Evolutionary conservation across 2,888 invertebrate species (phyloP), one percentile per base, ranked within the genome.

Genomic region (Parnassius glacialis): DNA sequence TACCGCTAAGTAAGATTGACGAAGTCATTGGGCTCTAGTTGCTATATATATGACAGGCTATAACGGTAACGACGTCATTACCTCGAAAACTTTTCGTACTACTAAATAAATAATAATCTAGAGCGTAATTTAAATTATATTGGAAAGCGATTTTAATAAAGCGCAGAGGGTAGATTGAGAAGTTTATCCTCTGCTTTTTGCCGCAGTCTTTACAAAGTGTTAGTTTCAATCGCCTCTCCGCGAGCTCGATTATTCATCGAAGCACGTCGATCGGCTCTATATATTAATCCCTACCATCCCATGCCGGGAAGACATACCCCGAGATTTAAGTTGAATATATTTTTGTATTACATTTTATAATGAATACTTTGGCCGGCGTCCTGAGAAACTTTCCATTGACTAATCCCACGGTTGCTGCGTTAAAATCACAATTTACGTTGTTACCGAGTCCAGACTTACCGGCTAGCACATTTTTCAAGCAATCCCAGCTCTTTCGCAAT

Each of bases 351-450:
- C 3, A 3, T 34, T 34, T 34, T 80, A 82, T 85, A 87, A 84
- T 86, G 87, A 83, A 84, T 89, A 89, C 85, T 90, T 86, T 69
- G 65, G 67, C 78, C 68, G 11, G 71, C 70, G 78, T 74, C 75
- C 72, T 68, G 70, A 71, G 69, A 74, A 84, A 87, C 79, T 87
- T 90, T 81, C 80, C 84, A 80, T 76, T 76, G 77, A 79, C 84
- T 90, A 90, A 90, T 90, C 90, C 88, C 76, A 74, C 72, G 74
- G 81, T 78, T 76, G 78, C 77, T 75, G 79, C 81, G 83, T 80
- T 86, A 87, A 88, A 89, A 85, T 87, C 87, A 72, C 85, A 80
- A 84, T 89, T 85, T 88, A 90, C 85, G 87, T 83, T 83, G 86
- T 84, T 79, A 79, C 82, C 70, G 78, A 82, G 81, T 78, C 78